Conservation (phyloP, 2,113 vertebrate genomes). For the Thinocorus orbignyianus region DNA sequence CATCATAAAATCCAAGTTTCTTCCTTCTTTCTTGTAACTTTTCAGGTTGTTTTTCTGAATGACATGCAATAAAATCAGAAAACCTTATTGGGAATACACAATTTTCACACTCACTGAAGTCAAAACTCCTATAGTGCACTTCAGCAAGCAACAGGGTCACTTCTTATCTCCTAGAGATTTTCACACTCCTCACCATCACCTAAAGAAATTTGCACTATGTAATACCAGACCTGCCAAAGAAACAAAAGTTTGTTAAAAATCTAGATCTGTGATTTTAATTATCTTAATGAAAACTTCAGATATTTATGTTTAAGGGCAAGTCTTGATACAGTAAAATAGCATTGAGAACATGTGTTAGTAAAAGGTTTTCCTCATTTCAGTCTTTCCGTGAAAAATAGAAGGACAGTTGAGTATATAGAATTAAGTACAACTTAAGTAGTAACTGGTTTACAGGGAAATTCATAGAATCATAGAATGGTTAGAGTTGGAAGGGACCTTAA, state of each 20-base stretch:
- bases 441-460: not conserved
- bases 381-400: not conserved
- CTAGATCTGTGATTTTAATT: not conserved
- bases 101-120: not conserved
- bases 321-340: not conserved
- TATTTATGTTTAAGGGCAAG: not conserved
- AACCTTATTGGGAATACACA: not conserved
- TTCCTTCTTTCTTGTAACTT: not conserved
- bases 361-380: not conserved
- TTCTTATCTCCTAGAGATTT: not conserved
- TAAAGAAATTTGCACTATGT: not conserved
- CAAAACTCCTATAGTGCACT: not conserved
- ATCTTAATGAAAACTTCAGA: not conserved
- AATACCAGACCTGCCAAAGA: not conserved
- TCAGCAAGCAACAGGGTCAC: accelerated
- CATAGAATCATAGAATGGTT: not conserved
- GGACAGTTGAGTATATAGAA: not conserved
- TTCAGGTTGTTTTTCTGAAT: not conserved
- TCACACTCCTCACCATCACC: not conserved
- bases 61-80: not conserved
- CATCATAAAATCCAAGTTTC: not conserved
- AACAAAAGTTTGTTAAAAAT: not conserved
- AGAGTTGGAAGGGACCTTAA: too few species aligned
- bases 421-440: not conserved
- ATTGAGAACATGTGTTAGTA: not conserved